Evolutionary conservation across 2,888 invertebrate species (phyloP).

Genomic region (Torymus tubicola): DNA sequence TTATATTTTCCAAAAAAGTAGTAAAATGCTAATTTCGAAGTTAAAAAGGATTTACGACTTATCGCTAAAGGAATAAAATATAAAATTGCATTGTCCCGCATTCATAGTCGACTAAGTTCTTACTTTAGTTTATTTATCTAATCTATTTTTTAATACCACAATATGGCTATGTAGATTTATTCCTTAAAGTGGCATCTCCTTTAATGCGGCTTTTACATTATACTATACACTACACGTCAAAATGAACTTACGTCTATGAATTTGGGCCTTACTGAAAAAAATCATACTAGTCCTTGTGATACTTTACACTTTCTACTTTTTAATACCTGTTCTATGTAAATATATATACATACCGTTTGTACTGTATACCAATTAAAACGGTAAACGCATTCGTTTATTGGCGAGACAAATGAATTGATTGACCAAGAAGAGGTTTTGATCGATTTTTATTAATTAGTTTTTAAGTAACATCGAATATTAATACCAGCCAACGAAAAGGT

Average conservation of each 20-base stretch:
- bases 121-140: conserved; percentile 4
- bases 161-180: conserved; percentile 27
- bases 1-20: conserved; percentile 19
- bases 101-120: conserved; percentile 52
- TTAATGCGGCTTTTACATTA: conserved; percentile 46
- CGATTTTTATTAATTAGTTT: conserved; percentile 51
- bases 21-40: conserved; percentile 27
- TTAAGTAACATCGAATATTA: conserved; percentile 53
- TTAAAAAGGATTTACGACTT: conserved; percentile 53
- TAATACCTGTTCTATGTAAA: conserved; percentile 69
- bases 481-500: conserved; percentile 51
- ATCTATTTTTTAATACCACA: conserved; percentile 34
- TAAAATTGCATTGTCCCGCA: conserved; percentile 46
- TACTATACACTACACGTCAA: conserved; percentile 33
- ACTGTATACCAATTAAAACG: conserved; percentile 58
- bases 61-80: conserved; percentile 52
- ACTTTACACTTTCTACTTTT: conserved; percentile 74
- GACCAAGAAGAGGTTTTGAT: conserved; percentile 46
- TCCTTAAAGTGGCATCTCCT: conserved; percentile 33
- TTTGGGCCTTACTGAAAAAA: conserved; percentile 57
- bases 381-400: conserved; percentile 58
- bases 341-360: conserved; percentile 64
- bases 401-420: conserved; percentile 52
- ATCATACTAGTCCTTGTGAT: conserved; percentile 73
- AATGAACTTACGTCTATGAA: conserved; percentile 55